Conservation (phyloP, 2,888 invertebrate species). For the Flexamia atlantica region DNA sequence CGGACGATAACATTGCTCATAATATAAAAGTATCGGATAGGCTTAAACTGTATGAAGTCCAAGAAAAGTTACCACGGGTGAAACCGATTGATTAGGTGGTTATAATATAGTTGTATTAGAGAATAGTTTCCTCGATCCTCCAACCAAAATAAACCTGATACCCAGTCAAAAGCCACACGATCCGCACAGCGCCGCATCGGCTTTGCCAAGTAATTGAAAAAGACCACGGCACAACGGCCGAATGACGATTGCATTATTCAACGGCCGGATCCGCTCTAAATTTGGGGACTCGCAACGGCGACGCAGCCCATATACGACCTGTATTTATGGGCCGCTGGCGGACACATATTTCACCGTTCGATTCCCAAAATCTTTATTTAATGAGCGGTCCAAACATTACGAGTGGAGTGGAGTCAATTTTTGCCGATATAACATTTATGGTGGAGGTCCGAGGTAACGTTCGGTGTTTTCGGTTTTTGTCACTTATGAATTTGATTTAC, state of each 20-base stretch:
- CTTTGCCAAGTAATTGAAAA: conserved; percentile 35
- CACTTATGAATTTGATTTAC: neutral
- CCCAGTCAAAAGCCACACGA: too few relatives aligned
- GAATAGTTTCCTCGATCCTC: too few relatives aligned
- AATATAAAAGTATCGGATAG: too few relatives aligned
- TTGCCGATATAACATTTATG: conserved; percentile 32
- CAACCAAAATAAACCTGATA: too few relatives aligned
- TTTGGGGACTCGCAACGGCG: conserved; percentile 46
- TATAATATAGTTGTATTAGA: too few relatives aligned
- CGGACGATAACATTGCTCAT: too few relatives aligned
- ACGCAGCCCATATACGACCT: conserved; percentile 42
- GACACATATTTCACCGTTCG: conserved; percentile 57
- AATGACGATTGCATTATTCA: conserved; percentile 57
- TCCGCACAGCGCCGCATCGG: neutral
- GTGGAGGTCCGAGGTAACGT: neutral
- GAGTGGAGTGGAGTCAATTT: neutral
- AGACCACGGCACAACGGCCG: conserved; percentile 8
- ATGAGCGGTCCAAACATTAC: conserved; percentile 26
- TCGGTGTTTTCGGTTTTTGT: conserved; percentile 6
- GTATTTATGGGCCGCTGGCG: conserved; percentile 39
- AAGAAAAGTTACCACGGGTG: too few relatives aligned
- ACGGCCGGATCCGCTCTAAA: conserved; percentile 40
- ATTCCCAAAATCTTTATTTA: conserved; percentile 55
- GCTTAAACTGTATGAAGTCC: too few relatives aligned
- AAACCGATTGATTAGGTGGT: too few relatives aligned